A percentile compares a stretch with the other conserved stretches of the same genome.
These are phyloP conservation scores for Xestia ashworthii DNA, from an alignment of 2,888 invertebrate species.

Conservation along the genomic window DNA sequence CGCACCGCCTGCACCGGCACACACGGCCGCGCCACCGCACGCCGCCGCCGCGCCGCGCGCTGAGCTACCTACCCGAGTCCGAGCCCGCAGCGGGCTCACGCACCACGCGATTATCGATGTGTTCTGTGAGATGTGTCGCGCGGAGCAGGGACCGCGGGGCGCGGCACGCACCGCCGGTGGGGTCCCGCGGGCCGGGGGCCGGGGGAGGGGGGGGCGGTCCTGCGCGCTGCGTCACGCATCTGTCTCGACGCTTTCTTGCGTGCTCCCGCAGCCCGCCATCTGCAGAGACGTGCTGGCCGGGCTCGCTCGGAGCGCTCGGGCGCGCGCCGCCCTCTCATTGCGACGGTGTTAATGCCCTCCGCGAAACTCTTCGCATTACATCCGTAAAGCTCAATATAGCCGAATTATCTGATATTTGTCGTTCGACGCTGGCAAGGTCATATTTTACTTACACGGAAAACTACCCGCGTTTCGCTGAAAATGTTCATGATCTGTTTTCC, in stretches of 20 bases:
- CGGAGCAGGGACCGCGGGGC: conserved; percentile 66
- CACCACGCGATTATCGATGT: conserved; percentile 88
- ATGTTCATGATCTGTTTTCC: conserved; percentile 13
- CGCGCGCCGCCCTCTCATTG: conserved; percentile 72
- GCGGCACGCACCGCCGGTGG: conserved; percentile 62
- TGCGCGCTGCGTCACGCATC: conserved; percentile 91
- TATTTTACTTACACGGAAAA: conserved; percentile 36
- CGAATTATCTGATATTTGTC: conserved; percentile 49
- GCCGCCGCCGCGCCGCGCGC: conserved; percentile 65
- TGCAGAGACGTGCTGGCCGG: conserved; percentile 81
- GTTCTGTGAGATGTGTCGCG: conserved; percentile 83
- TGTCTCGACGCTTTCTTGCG: conserved; percentile 86
- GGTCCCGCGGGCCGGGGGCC: conserved; percentile 11
- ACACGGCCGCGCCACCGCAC: conserved; percentile 73
- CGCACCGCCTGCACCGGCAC: conserved; percentile 80
- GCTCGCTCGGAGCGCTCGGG: conserved; percentile 66
- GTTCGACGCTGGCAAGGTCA: conserved; percentile 37
- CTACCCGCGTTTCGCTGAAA: conserved; percentile 10
- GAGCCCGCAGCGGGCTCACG: conserved; percentile 82
- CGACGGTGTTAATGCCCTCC: conserved; percentile 78
- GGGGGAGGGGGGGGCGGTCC: conserved; percentile 79
- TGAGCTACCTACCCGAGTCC: conserved; percentile 70
- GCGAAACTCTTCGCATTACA: conserved; percentile 64
- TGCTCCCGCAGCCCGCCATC: conserved; percentile 86
- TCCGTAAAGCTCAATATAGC: conserved; percentile 57